A percentile compares a stretch with the other conserved stretches of the same genome.
Evolutionary conservation across 2,888 invertebrate genomes (phyloP).

Genomic region (Lydus trimaculatus): DNA sequence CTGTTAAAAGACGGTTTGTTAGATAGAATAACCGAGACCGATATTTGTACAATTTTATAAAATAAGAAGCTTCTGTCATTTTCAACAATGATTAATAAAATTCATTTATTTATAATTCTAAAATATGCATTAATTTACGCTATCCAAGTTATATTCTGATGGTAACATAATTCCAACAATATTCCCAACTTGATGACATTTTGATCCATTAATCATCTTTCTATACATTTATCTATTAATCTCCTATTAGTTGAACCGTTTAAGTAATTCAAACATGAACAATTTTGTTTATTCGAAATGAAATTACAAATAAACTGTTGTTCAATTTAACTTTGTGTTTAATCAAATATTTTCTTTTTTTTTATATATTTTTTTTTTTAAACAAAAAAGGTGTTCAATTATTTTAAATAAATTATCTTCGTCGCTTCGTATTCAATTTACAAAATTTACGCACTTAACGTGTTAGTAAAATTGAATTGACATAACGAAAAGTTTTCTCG

Average conservation of each 20-base stretch:
- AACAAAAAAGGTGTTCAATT: slow-evolving; percentile 21
- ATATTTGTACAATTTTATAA: not conserved
- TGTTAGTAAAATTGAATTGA: slow-evolving; percentile 39
- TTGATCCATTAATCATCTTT: slow-evolving; percentile 2
- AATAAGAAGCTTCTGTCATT: not conserved
- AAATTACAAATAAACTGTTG: slow-evolving; percentile 6
- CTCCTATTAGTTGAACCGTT: slow-evolving; percentile 6
- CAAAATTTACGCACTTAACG: slow-evolving; percentile 43
- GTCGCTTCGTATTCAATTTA: slow-evolving; percentile 40
- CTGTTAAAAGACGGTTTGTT: not conserved
- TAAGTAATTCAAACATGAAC: slow-evolving; percentile 1
- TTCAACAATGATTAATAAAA: not conserved
- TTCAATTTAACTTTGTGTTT: slow-evolving; percentile 34
- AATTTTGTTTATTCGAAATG: not conserved
- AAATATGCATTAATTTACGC: slow-evolving; percentile 20
- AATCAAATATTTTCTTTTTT: slow-evolving; percentile 17
- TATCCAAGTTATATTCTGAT: not conserved
- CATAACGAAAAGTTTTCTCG: slow-evolving; percentile 30
- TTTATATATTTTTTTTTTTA: too few relatives aligned
- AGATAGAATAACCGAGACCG: not conserved
- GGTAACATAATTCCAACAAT: not conserved
- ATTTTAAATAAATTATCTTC: slow-evolving; percentile 46
- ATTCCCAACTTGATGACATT: slow-evolving; percentile 1
- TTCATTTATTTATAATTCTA: slow-evolving; percentile 20
- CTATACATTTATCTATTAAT: slow-evolving; percentile 4